Evolutionary conservation across 2,888 invertebrate species (phyloP).

Genomic region (Neuroscelio doddi): DNA sequence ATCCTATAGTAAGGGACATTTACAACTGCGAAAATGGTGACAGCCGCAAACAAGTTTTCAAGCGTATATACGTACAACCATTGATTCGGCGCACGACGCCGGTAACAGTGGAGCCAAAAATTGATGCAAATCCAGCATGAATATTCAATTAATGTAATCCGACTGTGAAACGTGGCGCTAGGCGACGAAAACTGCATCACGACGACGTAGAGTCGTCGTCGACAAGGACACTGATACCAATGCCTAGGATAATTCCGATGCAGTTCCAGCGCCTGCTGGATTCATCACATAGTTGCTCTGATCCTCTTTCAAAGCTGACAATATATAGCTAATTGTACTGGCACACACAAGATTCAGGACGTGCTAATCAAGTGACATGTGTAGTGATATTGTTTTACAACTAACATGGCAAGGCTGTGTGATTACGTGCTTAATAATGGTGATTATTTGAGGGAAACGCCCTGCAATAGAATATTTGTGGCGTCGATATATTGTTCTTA

Average conservation of each 20-base stretch:
- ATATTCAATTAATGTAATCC: constrained; percentile 64
- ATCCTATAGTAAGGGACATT: constrained; percentile 52
- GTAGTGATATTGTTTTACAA: too few species aligned
- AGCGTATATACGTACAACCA: constrained; percentile 21
- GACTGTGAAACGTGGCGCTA: constrained; percentile 41
- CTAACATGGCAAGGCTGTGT: neutral
- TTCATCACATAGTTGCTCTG: constrained; percentile 32
- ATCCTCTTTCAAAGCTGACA: constrained; percentile 42
- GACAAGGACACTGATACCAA: constrained; percentile 17
- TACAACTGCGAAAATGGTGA: constrained; percentile 51
- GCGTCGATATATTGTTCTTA: too few species aligned
- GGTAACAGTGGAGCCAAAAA: constrained; percentile 51
- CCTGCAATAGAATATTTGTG: too few species aligned
- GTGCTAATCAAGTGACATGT: neutral
- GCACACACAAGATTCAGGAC: constrained; percentile 12
- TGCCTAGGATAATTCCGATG: constrained; percentile 31
- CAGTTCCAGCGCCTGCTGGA: constrained; percentile 31
- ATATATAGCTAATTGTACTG: constrained; percentile 45
- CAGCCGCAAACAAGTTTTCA: constrained; percentile 42
- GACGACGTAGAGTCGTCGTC: constrained; percentile 37
- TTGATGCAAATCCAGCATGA: constrained; percentile 63
- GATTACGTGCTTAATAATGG: too few species aligned
- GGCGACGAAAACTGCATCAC: constrained; percentile 42
- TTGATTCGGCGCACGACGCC: constrained; percentile 28
- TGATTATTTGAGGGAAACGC: too few species aligned